Evolutionary conservation across 2,113 vertebrate species (phyloP).

Genomic region (Guaruba guarouba): DNA sequence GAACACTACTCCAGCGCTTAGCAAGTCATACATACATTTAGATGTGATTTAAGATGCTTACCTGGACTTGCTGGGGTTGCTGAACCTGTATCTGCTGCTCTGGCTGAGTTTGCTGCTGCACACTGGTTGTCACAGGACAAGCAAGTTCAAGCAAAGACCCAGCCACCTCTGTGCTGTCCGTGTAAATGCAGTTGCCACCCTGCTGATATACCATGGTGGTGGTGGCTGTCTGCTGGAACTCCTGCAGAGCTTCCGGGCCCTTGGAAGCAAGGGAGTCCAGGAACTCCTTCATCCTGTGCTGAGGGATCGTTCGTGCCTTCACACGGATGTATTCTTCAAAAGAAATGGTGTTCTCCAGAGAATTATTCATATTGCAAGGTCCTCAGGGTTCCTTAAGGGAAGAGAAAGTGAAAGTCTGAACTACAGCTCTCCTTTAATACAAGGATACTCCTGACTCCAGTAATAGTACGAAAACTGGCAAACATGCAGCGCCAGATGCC

Average conservation of each 20-base stretch:
- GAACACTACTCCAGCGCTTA: not conserved
- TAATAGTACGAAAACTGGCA: not conserved
- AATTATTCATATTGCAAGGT: slow-evolving; percentile 94
- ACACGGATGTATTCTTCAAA: slow-evolving; percentile 98
- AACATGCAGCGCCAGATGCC: slow-evolving; percentile 31
- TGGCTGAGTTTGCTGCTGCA: slow-evolving; percentile 80
- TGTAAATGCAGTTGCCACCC: slow-evolving; percentile 92
- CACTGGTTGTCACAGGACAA: slow-evolving; percentile 89
- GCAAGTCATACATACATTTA: not conserved
- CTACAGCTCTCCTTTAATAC: not conserved
- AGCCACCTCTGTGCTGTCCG: slow-evolving; percentile 98
- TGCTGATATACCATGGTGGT: slow-evolving; percentile 97
- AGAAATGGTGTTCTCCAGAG: slow-evolving; percentile 96
- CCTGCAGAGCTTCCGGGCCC: slow-evolving; percentile 94
- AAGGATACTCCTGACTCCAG: slow-evolving; percentile 5
- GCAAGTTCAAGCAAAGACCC: slow-evolving; percentile 97
- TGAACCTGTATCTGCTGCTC: slow-evolving; percentile 82
- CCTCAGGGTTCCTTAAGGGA: slow-evolving; percentile 72
- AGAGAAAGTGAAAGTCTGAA: slow-evolving; percentile 53
- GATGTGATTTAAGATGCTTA: slow-evolving; percentile 44
- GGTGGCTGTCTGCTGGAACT: slow-evolving; percentile 91
- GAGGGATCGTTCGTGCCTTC: slow-evolving; percentile 94
- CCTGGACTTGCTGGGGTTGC: slow-evolving; percentile 83
- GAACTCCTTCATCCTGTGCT: slow-evolving; percentile 99
- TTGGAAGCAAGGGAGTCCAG: slow-evolving; percentile 94